Percentiles rank a stretch among this genome's conserved stretches.
These are phyloP conservation scores for Periophthalmus modestus DNA, from an alignment of 2,113 vertebrate species.

Conservation along the genomic window DNA sequence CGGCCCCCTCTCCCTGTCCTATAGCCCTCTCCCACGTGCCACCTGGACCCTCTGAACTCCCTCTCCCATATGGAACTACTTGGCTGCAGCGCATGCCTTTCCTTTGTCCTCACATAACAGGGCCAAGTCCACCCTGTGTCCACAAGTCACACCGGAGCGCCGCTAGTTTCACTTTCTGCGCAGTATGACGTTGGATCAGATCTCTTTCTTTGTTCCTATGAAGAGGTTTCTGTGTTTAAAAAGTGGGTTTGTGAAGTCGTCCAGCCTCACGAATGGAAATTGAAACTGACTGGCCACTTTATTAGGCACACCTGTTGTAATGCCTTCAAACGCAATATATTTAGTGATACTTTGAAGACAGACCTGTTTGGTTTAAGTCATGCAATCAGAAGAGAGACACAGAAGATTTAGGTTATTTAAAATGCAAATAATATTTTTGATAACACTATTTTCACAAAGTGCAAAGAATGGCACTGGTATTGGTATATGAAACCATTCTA, in stretches of 20 bases:
- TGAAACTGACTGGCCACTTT: neutral
- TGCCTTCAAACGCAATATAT: neutral
- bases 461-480: neutral
- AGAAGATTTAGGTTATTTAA: no score
- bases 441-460: neutral
- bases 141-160: constrained; percentile 50
- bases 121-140: constrained; percentile 48
- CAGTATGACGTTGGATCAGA: constrained; percentile 16
- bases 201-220: constrained; percentile 19
- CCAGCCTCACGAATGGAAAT: neutral
- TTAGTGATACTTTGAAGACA: no score
- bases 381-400: no score
- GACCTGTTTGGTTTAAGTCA: no score
- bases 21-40: constrained; percentile 55
- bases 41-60: constrained; percentile 74
- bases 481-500: neutral
- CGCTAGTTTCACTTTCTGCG: constrained; percentile 38
- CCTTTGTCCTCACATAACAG: constrained; percentile 77
- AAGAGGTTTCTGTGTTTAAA: neutral
- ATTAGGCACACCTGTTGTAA: neutral
- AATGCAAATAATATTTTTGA: neutral
- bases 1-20: constrained; percentile 16
- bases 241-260: constrained; percentile 2
- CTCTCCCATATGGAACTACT: constrained; percentile 74
- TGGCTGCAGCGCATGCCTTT: constrained; percentile 72